Conservation (phyloP, 35 echinoderm and acorn worm genomes). For the Patiria miniata region DNA sequence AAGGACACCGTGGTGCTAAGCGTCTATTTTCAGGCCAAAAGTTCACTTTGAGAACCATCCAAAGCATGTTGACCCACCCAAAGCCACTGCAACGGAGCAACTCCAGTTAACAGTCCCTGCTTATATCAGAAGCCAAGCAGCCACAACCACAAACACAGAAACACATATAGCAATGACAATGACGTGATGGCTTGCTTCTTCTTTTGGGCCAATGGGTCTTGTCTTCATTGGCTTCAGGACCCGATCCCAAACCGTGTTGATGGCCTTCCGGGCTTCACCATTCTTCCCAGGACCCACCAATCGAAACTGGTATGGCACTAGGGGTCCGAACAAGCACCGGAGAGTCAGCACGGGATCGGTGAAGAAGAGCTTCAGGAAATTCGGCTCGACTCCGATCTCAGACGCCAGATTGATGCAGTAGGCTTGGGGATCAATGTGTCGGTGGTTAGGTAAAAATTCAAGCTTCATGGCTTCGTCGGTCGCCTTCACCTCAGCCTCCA, state of each 20-base stretch:
- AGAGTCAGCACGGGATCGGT: conserved; percentile 60
- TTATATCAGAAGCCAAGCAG: not conserved
- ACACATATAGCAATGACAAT: not conserved
- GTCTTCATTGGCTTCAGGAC: conserved; percentile 52
- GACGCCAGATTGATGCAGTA: conserved; percentile 75
- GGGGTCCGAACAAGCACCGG: conserved; percentile 56
- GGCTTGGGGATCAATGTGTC: conserved; percentile 56
- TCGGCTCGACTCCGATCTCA: conserved; percentile 69
- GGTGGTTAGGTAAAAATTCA: conserved; percentile 51
- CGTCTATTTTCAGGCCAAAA: no score
- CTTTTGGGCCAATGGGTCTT: conserved; percentile 3
- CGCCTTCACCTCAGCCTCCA: conserved; percentile 42
- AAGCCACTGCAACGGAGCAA: no score
- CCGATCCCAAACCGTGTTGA: conserved; percentile 69
- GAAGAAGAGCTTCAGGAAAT: conserved; percentile 66
- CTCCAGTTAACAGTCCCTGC: no score
- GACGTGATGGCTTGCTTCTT: not conserved
- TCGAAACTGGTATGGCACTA: conserved; percentile 67
- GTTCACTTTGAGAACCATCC: no score
- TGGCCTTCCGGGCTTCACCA: conserved; percentile 68
- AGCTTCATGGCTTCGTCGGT: conserved; percentile 47
- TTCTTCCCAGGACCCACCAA: conserved; percentile 61
- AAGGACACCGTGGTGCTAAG: no score
- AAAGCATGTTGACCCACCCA: no score
- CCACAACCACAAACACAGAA: not conserved